phyloP scores from a whole-genome alignment of 1,140 invertebrate species.

The Dysdera silvatica region DNA sequence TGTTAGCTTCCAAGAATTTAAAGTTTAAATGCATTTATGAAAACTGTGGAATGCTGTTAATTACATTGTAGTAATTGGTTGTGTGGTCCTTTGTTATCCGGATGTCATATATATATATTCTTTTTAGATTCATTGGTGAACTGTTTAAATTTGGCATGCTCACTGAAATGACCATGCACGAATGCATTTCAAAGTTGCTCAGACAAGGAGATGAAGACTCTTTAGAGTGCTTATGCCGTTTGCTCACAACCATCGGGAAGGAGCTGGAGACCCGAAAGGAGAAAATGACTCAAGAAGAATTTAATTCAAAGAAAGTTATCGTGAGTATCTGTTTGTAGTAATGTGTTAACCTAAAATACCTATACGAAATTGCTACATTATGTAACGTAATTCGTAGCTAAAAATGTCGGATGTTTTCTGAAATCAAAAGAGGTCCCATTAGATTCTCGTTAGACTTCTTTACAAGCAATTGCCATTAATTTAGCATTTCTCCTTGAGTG shows the following conservation, averaged over 20 bases:
- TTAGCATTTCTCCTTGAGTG: no score
- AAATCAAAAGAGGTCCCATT: no score
- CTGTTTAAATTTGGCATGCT: slow-evolving; percentile 87
- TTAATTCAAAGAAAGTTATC: no score
- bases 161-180: slow-evolving; percentile 77
- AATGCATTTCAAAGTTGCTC: slow-evolving; percentile 60
- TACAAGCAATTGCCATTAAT: no score
- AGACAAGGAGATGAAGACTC: slow-evolving; percentile 73
- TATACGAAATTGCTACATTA: no score
- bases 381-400: no score
- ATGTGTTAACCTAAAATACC: no score
- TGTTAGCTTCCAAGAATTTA: not conserved
- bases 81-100: slow-evolving; percentile 3
- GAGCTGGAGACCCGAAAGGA: slow-evolving; percentile 55
- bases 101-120: not conserved
- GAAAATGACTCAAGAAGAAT: not conserved
- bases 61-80: not conserved
- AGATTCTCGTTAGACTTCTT: no score
- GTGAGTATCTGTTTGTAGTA: no score
- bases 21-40: not conserved
- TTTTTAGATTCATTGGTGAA: slow-evolving; percentile 70
- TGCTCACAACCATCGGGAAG: slow-evolving; percentile 82
- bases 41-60: not conserved
- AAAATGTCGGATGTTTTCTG: no score
- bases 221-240: slow-evolving; percentile 83